phyloP scores from a whole-genome alignment of 2,797 vertebrate genomes.

The Schizopygopsis pylzovi region DNA sequence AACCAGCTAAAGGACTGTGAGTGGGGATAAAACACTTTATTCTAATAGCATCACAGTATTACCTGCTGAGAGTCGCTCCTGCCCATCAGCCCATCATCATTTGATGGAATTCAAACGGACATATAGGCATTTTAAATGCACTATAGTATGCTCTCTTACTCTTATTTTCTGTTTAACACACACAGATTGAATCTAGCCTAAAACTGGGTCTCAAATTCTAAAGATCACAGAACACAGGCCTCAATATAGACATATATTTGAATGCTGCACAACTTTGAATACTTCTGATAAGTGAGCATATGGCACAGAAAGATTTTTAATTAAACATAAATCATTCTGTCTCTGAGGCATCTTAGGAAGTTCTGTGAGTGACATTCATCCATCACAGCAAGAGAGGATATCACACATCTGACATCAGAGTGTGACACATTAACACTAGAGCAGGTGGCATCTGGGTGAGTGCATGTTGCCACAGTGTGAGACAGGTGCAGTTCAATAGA shows the following conservation, averaged over 20 bases:
- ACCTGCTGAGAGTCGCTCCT: constrained; percentile 1
- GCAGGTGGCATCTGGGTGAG: constrained; percentile 44
- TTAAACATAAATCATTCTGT: background rate
- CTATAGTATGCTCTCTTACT: constrained; percentile 3
- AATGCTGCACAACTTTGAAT: background rate
- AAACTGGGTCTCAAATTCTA: background rate
- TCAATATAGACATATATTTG: background rate
- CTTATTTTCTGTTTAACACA: background rate
- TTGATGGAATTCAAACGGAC: constrained; percentile 16
- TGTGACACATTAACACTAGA: constrained; percentile 43
- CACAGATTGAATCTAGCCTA: background rate
- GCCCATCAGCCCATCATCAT: background rate
- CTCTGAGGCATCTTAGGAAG: constrained; percentile 1
- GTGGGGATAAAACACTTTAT: constrained; percentile 3
- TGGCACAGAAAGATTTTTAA: background rate
- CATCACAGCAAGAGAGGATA: constrained; percentile 34
- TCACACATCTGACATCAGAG: constrained; percentile 22
- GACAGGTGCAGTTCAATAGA: constrained; percentile 41
- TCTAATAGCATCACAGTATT: constrained; percentile 1
- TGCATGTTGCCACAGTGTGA: constrained; percentile 19
- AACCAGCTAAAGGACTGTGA: background rate
- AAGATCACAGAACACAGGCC: background rate
- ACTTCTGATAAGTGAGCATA: background rate
- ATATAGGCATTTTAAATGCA: constrained; percentile 14
- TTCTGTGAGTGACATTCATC: constrained; percentile 25